A percentile compares a stretch with the other conserved stretches of the same genome.
These are phyloP conservation scores for Sinocyclocheilus anophthalmus DNA, from an alignment of 2,113 vertebrate species.

Conservation along the genomic window DNA sequence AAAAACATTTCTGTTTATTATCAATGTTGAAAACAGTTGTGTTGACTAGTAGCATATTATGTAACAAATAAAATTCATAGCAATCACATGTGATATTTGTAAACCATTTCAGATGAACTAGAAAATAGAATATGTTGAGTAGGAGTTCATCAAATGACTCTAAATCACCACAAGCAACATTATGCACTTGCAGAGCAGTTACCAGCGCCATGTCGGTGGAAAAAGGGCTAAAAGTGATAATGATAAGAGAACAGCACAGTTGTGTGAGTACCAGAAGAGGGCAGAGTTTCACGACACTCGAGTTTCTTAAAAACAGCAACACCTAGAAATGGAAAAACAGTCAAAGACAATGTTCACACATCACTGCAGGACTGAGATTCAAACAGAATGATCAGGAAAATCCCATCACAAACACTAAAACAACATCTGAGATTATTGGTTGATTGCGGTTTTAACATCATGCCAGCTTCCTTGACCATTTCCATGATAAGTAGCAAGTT, in stretches of 20 bases:
- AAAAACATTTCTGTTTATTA: neutral
- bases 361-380: neutral
- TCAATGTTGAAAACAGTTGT: neutral
- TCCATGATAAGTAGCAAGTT: too few species aligned
- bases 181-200: neutral
- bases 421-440: neutral
- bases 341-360: slow-evolving; percentile 36
- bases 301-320: slow-evolving; percentile 64
- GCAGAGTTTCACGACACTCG: slow-evolving; percentile 64
- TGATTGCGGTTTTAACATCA: too few species aligned
- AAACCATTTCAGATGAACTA: neutral
- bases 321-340: slow-evolving; percentile 64
- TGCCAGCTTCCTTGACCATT: too few species aligned
- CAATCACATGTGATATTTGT: neutral
- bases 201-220: neutral
- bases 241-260: neutral
- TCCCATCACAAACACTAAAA: neutral
- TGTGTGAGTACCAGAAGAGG: slow-evolving; percentile 61
- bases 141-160: neutral
- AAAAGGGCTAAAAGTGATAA: neutral
- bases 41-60: neutral
- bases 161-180: neutral
- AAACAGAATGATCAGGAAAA: neutral
- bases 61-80: neutral
- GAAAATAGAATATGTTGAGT: neutral